These are phyloP conservation scores for Cephus sareptanus DNA, from an alignment of 2,888 invertebrate species.

Conservation along the genomic window DNA sequence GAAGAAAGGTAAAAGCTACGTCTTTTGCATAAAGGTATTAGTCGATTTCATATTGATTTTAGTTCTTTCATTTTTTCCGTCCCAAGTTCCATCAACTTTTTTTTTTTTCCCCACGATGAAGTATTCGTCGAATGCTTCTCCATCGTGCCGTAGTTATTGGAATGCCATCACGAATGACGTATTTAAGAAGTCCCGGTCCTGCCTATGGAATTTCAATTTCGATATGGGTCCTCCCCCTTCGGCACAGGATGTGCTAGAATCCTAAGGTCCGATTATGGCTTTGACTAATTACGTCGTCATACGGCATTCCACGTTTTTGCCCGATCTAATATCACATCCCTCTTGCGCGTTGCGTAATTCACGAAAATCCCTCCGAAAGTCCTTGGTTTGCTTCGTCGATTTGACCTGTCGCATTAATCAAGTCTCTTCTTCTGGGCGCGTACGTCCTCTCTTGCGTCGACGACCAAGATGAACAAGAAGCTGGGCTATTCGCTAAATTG, in stretches of 20 bases:
- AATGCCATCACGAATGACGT: constrained; percentile 58
- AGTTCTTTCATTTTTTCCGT: neutral
- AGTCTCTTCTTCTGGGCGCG: neutral
- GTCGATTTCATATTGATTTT: neutral
- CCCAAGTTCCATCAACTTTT: neutral
- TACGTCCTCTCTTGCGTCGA: neutral
- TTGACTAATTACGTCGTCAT: constrained; percentile 40
- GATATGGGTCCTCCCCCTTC: constrained; percentile 32
- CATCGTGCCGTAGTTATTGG: constrained; percentile 46
- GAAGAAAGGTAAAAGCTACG: no score
- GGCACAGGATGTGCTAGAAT: neutral
- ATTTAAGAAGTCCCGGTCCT: constrained; percentile 43
- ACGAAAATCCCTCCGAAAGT: neutral
- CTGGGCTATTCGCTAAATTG: neutral
- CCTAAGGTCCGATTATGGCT: constrained; percentile 37
- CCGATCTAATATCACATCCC: neutral
- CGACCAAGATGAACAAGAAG: neutral
- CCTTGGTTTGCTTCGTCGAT: neutral
- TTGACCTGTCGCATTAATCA: neutral
- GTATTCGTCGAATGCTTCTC: neutral
- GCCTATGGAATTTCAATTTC: constrained; percentile 59
- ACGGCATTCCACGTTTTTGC: neutral
- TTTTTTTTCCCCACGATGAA: neutral
- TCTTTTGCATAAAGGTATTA: neutral
- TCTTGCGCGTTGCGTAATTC: neutral